These are phyloP conservation scores for Isaurus tuberculatus DNA, from an alignment of 92 coral and sea anemone species.

Conservation along the genomic window DNA sequence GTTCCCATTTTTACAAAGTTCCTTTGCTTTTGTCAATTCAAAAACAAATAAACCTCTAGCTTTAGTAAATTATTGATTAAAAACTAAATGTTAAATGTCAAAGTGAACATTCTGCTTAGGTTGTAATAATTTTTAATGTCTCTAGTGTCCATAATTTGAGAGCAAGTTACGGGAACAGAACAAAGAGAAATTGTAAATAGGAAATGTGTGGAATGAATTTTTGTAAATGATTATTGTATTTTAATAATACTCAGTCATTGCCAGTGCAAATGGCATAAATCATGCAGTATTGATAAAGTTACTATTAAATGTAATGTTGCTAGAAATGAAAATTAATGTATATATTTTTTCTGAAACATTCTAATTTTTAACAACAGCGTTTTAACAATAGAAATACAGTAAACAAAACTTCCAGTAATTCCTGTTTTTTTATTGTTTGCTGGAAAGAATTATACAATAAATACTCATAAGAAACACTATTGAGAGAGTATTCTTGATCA, in stretches of 20 bases:
- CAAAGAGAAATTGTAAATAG: neutral
- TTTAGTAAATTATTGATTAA: no score
- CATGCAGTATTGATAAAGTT: neutral
- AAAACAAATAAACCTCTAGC: no score
- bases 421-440: slow-evolving; percentile 48
- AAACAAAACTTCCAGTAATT: slow-evolving; percentile 10
- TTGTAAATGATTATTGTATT: no score
- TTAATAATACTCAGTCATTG: neutral
- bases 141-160: neutral
- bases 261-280: neutral
- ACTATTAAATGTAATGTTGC: neutral
- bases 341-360: neutral
- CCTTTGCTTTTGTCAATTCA: no score
- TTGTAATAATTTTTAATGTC: no score
- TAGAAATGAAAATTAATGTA: neutral
- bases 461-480: slow-evolving; percentile 23
- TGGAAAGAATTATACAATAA: slow-evolving; percentile 15
- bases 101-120: no score
- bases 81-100: no score
- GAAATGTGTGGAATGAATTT: neutral
- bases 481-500: slow-evolving; percentile 18
- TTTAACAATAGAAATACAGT: slow-evolving; percentile 17
- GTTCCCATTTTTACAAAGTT: no score
- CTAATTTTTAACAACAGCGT: neutral
- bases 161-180: neutral